phyloP scores from a whole-genome alignment of 2,888 invertebrate species.

The Idaea biselata region DNA sequence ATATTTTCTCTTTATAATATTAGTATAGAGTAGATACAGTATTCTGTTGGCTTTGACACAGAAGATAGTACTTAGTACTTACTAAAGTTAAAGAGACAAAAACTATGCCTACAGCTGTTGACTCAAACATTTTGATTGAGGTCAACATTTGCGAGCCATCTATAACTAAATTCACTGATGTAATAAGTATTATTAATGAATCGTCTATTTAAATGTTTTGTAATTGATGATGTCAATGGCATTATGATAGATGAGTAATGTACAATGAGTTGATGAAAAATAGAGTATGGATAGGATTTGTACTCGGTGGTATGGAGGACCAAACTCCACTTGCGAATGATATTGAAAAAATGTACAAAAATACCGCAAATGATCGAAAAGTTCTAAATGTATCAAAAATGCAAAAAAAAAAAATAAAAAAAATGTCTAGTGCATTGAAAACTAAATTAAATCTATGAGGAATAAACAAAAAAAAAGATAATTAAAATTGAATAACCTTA shows the following conservation, averaged over 20 bases:
- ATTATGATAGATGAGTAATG: constrained; percentile 7
- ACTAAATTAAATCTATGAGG: too few relatives aligned
- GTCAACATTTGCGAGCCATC: not conserved
- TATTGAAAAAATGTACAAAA: too few relatives aligned
- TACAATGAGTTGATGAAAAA: not conserved
- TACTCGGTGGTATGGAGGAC: too few relatives aligned
- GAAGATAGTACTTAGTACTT: not conserved
- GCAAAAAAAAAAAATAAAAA: too few relatives aligned
- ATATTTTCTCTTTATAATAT: too few relatives aligned
- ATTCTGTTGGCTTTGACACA: not conserved
- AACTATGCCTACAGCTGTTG: not conserved
- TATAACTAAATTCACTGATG: not conserved
- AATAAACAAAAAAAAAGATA: too few relatives aligned
- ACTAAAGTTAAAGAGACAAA: not conserved
- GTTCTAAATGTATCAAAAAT: too few relatives aligned
- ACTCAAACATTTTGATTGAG: not conserved
- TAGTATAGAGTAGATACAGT: too few relatives aligned
- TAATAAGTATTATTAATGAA: constrained; percentile 26
- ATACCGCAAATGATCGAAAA: too few relatives aligned
- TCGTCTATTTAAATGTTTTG: constrained; percentile 26
- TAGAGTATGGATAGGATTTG: not conserved
- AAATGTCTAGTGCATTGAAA: too few relatives aligned
- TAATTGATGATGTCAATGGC: constrained; percentile 28
- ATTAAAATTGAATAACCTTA: too few relatives aligned
- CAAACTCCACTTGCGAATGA: too few relatives aligned